A percentile compares a stretch with the other conserved stretches of the same genome.
These are phyloP conservation scores for Drosophila pachea DNA, from an alignment of 1,140 invertebrate genomes.

Conservation along the genomic window DNA sequence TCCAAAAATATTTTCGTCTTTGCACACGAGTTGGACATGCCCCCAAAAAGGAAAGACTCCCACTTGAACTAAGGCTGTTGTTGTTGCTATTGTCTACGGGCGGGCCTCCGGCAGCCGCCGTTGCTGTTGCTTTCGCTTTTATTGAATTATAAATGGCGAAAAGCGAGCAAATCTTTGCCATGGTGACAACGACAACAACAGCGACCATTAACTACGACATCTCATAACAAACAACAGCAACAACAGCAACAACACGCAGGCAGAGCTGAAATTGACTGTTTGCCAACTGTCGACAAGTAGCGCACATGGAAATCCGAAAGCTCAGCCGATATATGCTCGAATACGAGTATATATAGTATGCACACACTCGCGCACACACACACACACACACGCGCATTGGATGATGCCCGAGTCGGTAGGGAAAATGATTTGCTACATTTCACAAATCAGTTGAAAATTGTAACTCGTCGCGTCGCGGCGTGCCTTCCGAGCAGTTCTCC, in stretches of 20 bases:
- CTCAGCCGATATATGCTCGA: constrained; percentile 55
- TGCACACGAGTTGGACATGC: constrained; percentile 30
- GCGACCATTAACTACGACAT: constrained; percentile 1
- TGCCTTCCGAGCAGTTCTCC: background rate
- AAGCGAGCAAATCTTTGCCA: constrained; percentile 59
- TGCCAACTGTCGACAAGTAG: constrained; percentile 53
- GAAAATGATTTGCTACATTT: constrained; percentile 61
- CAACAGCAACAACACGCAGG: background rate
- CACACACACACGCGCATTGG: constrained; percentile 29
- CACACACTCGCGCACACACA: too few relatives aligned
- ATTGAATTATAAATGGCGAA: constrained; percentile 54
- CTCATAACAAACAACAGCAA: constrained; percentile 34
- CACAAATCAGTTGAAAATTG: constrained; percentile 69
- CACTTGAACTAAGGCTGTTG: constrained; percentile 15
- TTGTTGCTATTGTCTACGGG: constrained; percentile 57
- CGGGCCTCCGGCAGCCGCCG: constrained; percentile 56
- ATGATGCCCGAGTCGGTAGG: constrained; percentile 30
- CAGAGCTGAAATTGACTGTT: constrained; percentile 45
- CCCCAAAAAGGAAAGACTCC: constrained; percentile 63
- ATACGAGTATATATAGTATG: constrained; percentile 50
- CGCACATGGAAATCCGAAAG: constrained; percentile 51
- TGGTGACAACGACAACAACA: constrained; percentile 50
- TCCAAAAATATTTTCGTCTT: constrained; percentile 15
- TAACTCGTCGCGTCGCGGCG: constrained; percentile 50
- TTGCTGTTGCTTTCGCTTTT: constrained; percentile 64